Percentiles rank a stretch among this genome's conserved stretches.
Evolutionary conservation across 2,113 vertebrate species (phyloP).

Genomic region (Erythrolamprus reginae): DNA sequence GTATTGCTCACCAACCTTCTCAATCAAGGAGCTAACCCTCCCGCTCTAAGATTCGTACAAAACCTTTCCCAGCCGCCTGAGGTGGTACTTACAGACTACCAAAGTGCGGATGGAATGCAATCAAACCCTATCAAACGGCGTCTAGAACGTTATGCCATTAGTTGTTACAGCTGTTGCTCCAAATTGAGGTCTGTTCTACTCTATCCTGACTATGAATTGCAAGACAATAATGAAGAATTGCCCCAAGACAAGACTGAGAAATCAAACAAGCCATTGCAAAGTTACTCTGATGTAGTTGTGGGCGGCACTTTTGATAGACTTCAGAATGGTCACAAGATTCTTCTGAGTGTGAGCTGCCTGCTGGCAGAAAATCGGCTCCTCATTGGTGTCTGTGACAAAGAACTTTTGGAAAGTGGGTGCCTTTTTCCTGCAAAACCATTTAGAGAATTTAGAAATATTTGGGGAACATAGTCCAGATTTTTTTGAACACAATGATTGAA

Average conservation of each 20-base stretch:
- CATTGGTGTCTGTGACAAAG: constrained; percentile 85
- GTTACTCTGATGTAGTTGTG: constrained; percentile 80
- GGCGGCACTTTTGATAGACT: constrained; percentile 93
- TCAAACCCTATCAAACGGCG: constrained; percentile 79
- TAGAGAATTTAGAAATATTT: neutral
- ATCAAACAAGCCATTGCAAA: constrained; percentile 55
- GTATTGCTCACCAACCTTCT: constrained; percentile 81
- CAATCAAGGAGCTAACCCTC: constrained; percentile 53
- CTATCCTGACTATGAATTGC: constrained; percentile 61
- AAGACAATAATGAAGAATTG: constrained; percentile 22
- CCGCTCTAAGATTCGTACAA: constrained; percentile 72
- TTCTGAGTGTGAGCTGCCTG: constrained; percentile 85
- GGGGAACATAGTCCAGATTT: neutral
- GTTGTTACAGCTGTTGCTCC: constrained; percentile 81
- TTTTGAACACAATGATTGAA: neutral
- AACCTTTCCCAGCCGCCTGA: constrained; percentile 81
- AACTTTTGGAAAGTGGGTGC: constrained; percentile 86
- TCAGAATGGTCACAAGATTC: constrained; percentile 87
- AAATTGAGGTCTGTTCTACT: constrained; percentile 78
- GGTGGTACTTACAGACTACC: constrained; percentile 86
- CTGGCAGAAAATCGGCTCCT: constrained; percentile 81
- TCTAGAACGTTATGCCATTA: constrained; percentile 77
- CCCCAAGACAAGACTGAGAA: neutral
- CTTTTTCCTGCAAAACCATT: neutral
- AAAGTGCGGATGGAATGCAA: constrained; percentile 74